Evolutionary conservation across 2,888 invertebrate genomes (phyloP).

Genomic region (Linyphia triangularis): DNA sequence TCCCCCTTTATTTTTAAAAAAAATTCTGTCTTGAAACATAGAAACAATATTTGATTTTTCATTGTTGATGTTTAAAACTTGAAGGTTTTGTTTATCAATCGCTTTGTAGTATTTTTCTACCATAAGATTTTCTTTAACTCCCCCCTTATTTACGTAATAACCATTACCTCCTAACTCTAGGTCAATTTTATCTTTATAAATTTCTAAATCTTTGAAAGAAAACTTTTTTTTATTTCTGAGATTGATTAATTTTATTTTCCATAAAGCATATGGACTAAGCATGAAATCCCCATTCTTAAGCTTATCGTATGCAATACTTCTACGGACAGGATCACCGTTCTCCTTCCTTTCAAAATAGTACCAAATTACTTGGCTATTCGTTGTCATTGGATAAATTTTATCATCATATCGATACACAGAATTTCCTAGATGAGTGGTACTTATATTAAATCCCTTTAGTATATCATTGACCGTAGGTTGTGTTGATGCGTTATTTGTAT

Average conservation of each 20-base stretch:
- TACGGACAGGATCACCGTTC: not conserved
- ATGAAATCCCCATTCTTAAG: slow-evolving; percentile 9
- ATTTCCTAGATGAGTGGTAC: slow-evolving; percentile 12
- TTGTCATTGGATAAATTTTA: slow-evolving; percentile 10
- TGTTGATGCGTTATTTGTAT: not conserved
- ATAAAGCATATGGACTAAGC: slow-evolving; percentile 34
- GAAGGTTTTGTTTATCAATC: too few relatives aligned
- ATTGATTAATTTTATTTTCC: not conserved
- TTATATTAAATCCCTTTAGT: slow-evolving; percentile 10
- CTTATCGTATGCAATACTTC: not conserved
- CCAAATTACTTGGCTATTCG: not conserved
- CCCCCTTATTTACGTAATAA: slow-evolving; percentile 1
- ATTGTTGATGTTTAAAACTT: too few relatives aligned
- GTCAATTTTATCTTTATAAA: slow-evolving; percentile 8
- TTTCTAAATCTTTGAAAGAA: slow-evolving; percentile 3
- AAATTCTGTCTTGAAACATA: too few relatives aligned
- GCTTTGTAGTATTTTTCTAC: too few relatives aligned
- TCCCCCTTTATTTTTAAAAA: too few relatives aligned
- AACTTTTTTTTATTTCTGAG: not conserved
- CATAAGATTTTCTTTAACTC: too few relatives aligned
- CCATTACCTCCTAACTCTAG: slow-evolving; percentile 16
- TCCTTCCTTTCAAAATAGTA: not conserved
- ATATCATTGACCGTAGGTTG: not conserved
- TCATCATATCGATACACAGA: slow-evolving; percentile 10
- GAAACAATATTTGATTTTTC: too few relatives aligned